These are phyloP conservation scores for Helicorthomorpha holstii DNA, from an alignment of 1,140 invertebrate species.

Conservation along the genomic window DNA sequence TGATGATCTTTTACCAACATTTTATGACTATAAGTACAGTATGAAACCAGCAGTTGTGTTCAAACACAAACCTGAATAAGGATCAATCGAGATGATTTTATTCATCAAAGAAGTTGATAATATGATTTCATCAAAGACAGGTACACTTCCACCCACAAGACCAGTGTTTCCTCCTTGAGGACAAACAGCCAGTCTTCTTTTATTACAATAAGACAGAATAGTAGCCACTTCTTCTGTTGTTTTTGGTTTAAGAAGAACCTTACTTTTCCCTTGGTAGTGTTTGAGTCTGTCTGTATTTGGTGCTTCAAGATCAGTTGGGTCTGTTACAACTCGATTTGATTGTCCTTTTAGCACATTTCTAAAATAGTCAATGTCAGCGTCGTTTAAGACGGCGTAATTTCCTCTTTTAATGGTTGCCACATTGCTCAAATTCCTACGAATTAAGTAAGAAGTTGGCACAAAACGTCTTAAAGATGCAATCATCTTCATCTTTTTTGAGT, in stretches of 20 bases:
- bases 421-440: too few relatives aligned
- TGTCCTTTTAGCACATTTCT: slow-evolving; percentile 45
- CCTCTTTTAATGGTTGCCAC: too few relatives aligned
- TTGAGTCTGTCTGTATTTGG: slow-evolving; percentile 89
- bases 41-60: slow-evolving; percentile 49
- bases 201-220: slow-evolving; percentile 73
- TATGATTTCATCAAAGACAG: slow-evolving; percentile 93
- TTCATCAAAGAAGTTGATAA: slow-evolving; percentile 75
- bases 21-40: too few relatives aligned
- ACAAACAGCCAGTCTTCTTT: slow-evolving; percentile 65
- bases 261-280: slow-evolving; percentile 61
- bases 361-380: slow-evolving; percentile 51
- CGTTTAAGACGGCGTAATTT: slow-evolving; percentile 28
- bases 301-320: slow-evolving; percentile 50
- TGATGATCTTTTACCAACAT: too few relatives aligned
- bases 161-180: slow-evolving; percentile 63
- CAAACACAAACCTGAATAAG: slow-evolving; percentile 62
- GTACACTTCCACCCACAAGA: slow-evolving; percentile 76
- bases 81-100: slow-evolving; percentile 61
- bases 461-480: too few relatives aligned
- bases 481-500: too few relatives aligned
- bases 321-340: slow-evolving; percentile 54
- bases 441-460: too few relatives aligned
- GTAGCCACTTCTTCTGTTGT: slow-evolving; percentile 71
- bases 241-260: slow-evolving; percentile 46